These are phyloP conservation scores for Mythimna impura DNA, from an alignment of 2,888 invertebrate species.

Conservation along the genomic window DNA sequence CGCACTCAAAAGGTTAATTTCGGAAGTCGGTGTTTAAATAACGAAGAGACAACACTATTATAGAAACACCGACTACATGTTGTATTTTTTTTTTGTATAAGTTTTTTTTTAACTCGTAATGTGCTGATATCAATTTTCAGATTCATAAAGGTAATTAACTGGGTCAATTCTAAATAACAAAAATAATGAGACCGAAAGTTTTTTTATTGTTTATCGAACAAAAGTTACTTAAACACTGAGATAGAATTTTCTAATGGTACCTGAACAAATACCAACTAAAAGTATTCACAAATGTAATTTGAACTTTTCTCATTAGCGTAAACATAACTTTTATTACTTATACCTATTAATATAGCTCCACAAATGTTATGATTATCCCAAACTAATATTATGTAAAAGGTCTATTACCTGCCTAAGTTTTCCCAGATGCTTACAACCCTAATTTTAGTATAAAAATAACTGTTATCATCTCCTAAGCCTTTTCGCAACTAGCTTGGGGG, in stretches of 20 bases:
- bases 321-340: conserved; percentile 2
- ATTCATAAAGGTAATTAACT: not conserved
- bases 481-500: too few species aligned
- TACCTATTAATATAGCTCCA: not conserved
- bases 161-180: not conserved
- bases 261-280: conserved; percentile 7
- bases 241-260: not conserved
- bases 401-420: not conserved
- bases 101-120: not conserved
- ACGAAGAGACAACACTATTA: too few species aligned
- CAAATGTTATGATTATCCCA: not conserved
- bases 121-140: not conserved
- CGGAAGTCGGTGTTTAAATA: too few species aligned
- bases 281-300: conserved; percentile 7
- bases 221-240: not conserved
- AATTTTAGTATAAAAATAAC: not conserved
- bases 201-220: not conserved
- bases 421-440: not conserved
- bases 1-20: too few species aligned
- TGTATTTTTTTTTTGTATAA: too few species aligned
- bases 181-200: not conserved
- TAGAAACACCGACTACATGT: too few species aligned
- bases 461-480: too few species aligned
- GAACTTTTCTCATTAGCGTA: conserved; percentile 28
- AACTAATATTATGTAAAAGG: conserved; percentile 5